Base-by-base conservation (phyloP, 2,113 vertebrate genomes). In the Poecile atricapillus region DNA sequence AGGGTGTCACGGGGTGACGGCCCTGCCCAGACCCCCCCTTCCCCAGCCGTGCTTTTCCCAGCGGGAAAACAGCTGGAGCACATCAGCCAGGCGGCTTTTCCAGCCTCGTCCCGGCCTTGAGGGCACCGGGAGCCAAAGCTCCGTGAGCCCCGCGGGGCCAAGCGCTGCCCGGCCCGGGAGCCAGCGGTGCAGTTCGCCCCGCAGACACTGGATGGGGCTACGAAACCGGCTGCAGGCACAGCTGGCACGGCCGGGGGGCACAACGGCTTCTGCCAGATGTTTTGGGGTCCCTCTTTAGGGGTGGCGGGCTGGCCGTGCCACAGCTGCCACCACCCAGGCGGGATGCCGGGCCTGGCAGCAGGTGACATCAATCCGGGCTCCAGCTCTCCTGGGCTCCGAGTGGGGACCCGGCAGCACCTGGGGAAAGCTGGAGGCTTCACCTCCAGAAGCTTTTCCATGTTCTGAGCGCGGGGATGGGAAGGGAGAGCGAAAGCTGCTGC, bases 201-300 rank as follows among this genome's bases (percentile, higher is more conserved):
- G 64, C 87, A 95, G 76, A 83, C 95, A 56, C 96, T 83, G 74
- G 95, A 95, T 97, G 96, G 96, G 79, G 95, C 95, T 93, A 15
- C 67, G 35, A 95, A 70, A 86, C 94, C 94, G 39, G 17, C 0
- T 3, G 92, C 41, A 1, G 44, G 37, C 25, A 3, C 79, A 46
- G 30, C 86, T 69, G 81, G 86, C 41, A 58, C 37, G 3, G 65
- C 25, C 8, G 3, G 70, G 69, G 75, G 24, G 33, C 62, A 53
- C 15, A 41, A 2, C 33, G 25, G 10, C 33, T 62, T 10, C 56
- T 6, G 67, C 44, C 75, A 91, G 79, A 25, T 56, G 53, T 70
- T 90, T 20, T 10, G 50, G 83, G 90, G 84, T 69, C 37, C 28
- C 1, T 1, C 22, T n/a, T 8, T 2, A 55, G 2, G 3, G 56